These are phyloP conservation scores for rabbit (Oryctolagus cuniculus) DNA, from an alignment of 2,113 vertebrate species.

Conservation along the genomic window mOryCun1.1 NC_091433.1:189791501-189792000, in stretches of 20 bases:
- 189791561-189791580: not conserved
- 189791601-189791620: not conserved
- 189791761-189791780: not conserved
- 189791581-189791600: not conserved
- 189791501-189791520: conserved; percentile 28
- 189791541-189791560: conserved; percentile 50
- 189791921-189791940: not conserved
- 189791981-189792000: not conserved
- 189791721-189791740: not conserved
- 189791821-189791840: not conserved
- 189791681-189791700: not conserved
- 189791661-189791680: not conserved
- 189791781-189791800: not conserved
- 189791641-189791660: not conserved
- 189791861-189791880: not conserved
- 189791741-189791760: not conserved
- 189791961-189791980: not conserved
- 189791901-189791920: not conserved
- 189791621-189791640: not conserved
- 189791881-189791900: not conserved
- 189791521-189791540: conserved; percentile 4
- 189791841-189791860: not conserved
- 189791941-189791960: not conserved
- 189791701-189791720: not conserved
- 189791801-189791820: not conserved